These are phyloP conservation scores for Ciconia maguari DNA, from an alignment of 2,113 vertebrate genomes.

Conservation along the genomic window DNA sequence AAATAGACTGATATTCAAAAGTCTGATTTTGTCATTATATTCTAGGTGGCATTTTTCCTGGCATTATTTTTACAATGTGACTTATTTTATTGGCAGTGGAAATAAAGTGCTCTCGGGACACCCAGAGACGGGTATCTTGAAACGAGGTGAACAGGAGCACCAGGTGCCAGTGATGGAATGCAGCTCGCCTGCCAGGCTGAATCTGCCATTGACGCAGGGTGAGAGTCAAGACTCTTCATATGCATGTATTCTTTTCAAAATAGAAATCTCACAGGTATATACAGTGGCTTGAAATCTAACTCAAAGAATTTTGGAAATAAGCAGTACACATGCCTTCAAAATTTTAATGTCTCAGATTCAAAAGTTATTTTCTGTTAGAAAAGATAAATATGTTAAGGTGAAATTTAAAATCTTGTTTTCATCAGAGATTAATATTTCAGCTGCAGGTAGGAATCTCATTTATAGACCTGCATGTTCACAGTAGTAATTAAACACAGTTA, in stretches of 20 bases:
- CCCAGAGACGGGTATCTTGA: slow-evolving; percentile 1
- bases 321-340: background rate
- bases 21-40: background rate
- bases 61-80: slow-evolving; percentile 10
- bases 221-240: background rate
- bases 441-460: background rate
- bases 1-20: background rate
- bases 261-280: background rate
- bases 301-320: background rate
- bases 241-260: background rate
- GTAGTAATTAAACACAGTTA: background rate
- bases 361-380: background rate
- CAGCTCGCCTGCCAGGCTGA: background rate
- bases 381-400: background rate
- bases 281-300: background rate
- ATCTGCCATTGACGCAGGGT: slow-evolving; percentile 66
- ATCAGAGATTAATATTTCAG: background rate
- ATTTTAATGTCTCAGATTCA: background rate
- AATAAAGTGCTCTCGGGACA: slow-evolving; percentile 23
- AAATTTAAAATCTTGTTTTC: background rate
- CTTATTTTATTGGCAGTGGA: slow-evolving; percentile 51
- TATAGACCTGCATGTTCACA: background rate
- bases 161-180: background rate
- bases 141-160: slow-evolving; percentile 42
- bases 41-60: background rate